Conservation (phyloP, 2,797 vertebrate species). For the Chloroceryle amazona region DNA sequence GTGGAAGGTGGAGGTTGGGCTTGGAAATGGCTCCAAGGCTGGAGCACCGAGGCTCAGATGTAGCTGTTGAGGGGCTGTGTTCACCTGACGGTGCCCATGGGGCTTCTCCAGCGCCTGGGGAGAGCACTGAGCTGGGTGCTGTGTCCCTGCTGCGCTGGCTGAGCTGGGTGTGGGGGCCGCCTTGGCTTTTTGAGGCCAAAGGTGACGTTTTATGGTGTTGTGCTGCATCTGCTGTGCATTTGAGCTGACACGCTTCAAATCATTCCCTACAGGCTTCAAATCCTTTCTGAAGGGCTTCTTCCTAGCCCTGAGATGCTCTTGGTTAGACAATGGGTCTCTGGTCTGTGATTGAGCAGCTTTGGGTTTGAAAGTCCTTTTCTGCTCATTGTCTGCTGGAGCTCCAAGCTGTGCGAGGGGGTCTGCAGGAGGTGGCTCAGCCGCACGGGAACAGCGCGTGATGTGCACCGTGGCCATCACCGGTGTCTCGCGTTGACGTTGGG, state of each 20-base stretch:
- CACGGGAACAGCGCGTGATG: rapidly evolving
- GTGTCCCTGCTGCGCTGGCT: background rate
- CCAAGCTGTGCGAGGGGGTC: rapidly evolving
- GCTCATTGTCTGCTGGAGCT: background rate
- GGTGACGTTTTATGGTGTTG: rapidly evolving
- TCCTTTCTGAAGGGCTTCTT: background rate
- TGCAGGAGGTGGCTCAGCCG: background rate
- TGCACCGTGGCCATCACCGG: background rate
- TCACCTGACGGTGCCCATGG: rapidly evolving
- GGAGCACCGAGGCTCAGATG: rapidly evolving
- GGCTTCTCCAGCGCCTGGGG: background rate
- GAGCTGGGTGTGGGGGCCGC: rapidly evolving
- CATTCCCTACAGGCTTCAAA: background rate
- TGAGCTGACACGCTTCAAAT: background rate
- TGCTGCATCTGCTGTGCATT: background rate
- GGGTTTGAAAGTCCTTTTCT: background rate
- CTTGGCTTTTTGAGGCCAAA: background rate
- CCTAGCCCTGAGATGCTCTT: background rate
- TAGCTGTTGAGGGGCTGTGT: too few relatives aligned
- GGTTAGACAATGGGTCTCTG: rapidly evolving
- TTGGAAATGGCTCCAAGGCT: rapidly evolving
- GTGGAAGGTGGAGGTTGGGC: background rate
- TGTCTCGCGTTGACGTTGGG: rapidly evolving
- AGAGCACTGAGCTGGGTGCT: rapidly evolving
- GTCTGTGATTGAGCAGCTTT: rapidly evolving